A percentile compares a stretch with the other conserved stretches of the same genome.
Conservation (phyloP, 2,113 vertebrate species). For the Corythornis madagascariensis region DNA sequence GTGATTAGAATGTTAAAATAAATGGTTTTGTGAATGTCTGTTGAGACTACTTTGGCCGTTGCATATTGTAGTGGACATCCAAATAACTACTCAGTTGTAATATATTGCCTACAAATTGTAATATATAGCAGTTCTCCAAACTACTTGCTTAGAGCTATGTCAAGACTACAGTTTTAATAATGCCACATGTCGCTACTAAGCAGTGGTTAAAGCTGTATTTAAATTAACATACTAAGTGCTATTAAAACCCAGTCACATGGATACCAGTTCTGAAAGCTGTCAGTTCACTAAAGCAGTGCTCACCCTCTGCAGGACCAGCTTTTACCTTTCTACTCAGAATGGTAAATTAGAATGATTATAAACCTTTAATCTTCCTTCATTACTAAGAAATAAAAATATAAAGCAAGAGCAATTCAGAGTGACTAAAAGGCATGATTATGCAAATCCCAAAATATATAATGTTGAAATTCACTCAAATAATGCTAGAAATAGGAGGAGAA, state of each 20-base stretch:
- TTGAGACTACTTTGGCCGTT: background rate
- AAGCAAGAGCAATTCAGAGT: constrained; percentile 46
- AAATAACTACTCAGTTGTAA: background rate
- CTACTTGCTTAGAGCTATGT: background rate
- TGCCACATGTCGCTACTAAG: constrained; percentile 47
- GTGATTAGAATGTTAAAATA: constrained; percentile 19
- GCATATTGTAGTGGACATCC: background rate
- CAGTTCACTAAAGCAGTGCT: background rate
- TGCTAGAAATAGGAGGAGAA: constrained; percentile 10
- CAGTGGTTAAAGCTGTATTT: constrained; percentile 52
- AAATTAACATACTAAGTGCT: background rate
- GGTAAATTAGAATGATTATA: constrained; percentile 61
- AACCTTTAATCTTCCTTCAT: constrained; percentile 54
- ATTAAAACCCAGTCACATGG: constrained; percentile 7
- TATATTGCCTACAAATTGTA: background rate
- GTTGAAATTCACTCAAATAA: background rate
- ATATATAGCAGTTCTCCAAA: constrained; percentile 27
- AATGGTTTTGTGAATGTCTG: background rate
- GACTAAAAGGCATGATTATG: constrained; percentile 39
- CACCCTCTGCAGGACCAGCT: constrained; percentile 17
- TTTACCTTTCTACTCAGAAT: constrained; percentile 17
- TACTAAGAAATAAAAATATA: constrained; percentile 59
- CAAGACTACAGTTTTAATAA: constrained; percentile 46
- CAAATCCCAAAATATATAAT: constrained; percentile 29
- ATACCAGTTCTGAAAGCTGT: background rate